phyloP scores from a whole-genome alignment of 2,113 vertebrate genomes.

The Colistium nudipinnis region DNA sequence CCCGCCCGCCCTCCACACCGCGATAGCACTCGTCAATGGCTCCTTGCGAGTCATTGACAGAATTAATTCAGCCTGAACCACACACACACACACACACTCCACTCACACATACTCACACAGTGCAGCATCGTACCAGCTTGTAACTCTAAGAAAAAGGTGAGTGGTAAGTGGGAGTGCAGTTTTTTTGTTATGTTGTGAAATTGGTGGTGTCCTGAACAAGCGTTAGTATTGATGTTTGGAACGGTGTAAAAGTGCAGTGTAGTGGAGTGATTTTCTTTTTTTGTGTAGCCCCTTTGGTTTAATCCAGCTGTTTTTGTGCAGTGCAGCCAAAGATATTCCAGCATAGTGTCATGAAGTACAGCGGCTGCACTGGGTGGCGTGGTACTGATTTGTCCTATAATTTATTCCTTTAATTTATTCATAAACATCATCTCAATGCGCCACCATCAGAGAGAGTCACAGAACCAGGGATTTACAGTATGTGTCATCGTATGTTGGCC shows the following conservation, averaged over 20 bases:
- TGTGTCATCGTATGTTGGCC: conserved; percentile 52
- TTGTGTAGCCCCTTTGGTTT: conserved; percentile 45
- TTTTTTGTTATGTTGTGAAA: conserved; percentile 70
- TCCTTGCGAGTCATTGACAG: conserved; percentile 76
- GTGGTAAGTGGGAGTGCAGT: conserved; percentile 72
- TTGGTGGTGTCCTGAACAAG: conserved; percentile 59
- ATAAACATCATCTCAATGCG: conserved; percentile 66
- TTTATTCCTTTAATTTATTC: conserved; percentile 75
- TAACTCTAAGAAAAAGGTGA: conserved; percentile 71
- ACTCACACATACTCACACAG: conserved; percentile 38
- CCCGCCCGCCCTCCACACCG: conserved; percentile 75
- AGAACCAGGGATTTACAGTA: conserved; percentile 48
- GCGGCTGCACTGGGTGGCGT: conserved; percentile 48
- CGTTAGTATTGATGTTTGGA: conserved; percentile 60
- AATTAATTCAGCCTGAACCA: conserved; percentile 59
- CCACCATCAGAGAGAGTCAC: conserved; percentile 51
- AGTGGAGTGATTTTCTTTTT: conserved; percentile 51
- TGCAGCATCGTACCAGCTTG: conserved; percentile 64
- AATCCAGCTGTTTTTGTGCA: conserved; percentile 53
- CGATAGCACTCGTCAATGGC: conserved; percentile 78
- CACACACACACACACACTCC: conserved; percentile 24
- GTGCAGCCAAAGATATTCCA: conserved; percentile 40
- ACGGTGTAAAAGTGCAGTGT: conserved; percentile 59
- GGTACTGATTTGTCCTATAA: conserved; percentile 51
- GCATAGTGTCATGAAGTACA: conserved; percentile 52